Conservation (phyloP, 2,797 vertebrate species). For the Potorous gilbertii region DNA sequence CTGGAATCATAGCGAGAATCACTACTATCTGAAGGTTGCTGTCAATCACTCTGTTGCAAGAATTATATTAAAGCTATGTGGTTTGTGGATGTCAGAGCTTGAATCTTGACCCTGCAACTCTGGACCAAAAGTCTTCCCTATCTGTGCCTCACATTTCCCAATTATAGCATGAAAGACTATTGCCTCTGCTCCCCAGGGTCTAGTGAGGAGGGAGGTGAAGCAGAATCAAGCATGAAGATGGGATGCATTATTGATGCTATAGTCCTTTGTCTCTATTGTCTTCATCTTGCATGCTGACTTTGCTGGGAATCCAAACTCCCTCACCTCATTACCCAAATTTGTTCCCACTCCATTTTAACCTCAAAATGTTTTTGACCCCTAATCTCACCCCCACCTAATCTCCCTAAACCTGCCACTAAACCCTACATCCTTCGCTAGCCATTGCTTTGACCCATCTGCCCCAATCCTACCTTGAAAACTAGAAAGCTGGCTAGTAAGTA, state of each 20-base stretch:
- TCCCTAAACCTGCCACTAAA: neutral
- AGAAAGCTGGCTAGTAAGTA: constrained; percentile 1
- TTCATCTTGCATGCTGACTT: neutral
- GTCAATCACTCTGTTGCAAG: neutral
- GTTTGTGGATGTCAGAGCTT: constrained; percentile 21
- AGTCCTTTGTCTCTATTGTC: neutral
- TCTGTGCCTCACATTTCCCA: constrained; percentile 38
- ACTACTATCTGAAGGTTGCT: neutral
- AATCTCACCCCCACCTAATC: constrained; percentile 1
- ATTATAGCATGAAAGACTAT: neutral
- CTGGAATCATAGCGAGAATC: constrained; percentile 20
- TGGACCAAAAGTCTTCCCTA: constrained; percentile 17
- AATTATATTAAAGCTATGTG: constrained; percentile 28
- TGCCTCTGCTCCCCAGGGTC: neutral
- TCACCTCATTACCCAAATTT: constrained; percentile 11
- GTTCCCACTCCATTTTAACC: constrained; percentile 2
- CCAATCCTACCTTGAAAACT: constrained; percentile 23
- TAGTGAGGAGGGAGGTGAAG: neutral
- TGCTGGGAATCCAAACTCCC: neutral
- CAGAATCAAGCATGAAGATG: neutral
- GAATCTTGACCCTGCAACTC: constrained; percentile 34
- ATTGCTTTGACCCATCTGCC: neutral
- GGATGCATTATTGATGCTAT: neutral
- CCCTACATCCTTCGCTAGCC: neutral
- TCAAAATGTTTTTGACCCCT: constrained; percentile 5